phyloP scores from a whole-genome alignment of 2,888 invertebrate species.

The Plagodis dolabraria region DNA sequence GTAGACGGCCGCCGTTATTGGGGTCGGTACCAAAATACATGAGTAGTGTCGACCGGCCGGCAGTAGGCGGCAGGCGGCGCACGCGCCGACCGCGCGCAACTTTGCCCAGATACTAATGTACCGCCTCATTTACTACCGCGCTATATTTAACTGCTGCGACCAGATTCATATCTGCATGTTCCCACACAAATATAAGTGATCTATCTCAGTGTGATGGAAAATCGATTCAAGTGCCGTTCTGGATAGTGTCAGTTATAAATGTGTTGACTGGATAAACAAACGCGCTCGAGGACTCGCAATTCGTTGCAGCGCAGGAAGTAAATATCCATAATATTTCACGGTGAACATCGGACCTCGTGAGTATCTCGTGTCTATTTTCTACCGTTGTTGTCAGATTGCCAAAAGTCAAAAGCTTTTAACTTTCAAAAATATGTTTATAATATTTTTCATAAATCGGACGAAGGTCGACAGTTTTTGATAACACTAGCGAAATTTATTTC shows the following conservation, averaged over 20 bases:
- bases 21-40: slow-evolving; percentile 83
- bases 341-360: slow-evolving; percentile 66
- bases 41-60: slow-evolving; percentile 69
- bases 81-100: slow-evolving; percentile 76
- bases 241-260: slow-evolving; percentile 57
- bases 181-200: slow-evolving; percentile 72
- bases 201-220: slow-evolving; percentile 68
- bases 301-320: slow-evolving; percentile 59
- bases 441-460: slow-evolving; percentile 48
- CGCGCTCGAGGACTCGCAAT: slow-evolving; percentile 38
- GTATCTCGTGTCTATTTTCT: slow-evolving; percentile 74
- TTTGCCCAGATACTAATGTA: slow-evolving; percentile 65
- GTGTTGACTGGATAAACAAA: slow-evolving; percentile 59
- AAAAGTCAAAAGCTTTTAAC: slow-evolving; percentile 57
- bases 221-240: slow-evolving; percentile 58
- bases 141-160: slow-evolving; percentile 82
- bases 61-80: slow-evolving; percentile 82
- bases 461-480: slow-evolving; percentile 38
- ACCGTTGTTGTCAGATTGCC: slow-evolving; percentile 75
- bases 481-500: slow-evolving; percentile 63
- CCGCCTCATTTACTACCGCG: slow-evolving; percentile 73
- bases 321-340: slow-evolving; percentile 57
- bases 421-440: slow-evolving; percentile 50
- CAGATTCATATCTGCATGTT: slow-evolving; percentile 78
- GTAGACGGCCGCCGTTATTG: slow-evolving; percentile 80